Evolutionary conservation across 2,113 vertebrate genomes (phyloP).

Genomic region (Xiphias gladius): DNA sequence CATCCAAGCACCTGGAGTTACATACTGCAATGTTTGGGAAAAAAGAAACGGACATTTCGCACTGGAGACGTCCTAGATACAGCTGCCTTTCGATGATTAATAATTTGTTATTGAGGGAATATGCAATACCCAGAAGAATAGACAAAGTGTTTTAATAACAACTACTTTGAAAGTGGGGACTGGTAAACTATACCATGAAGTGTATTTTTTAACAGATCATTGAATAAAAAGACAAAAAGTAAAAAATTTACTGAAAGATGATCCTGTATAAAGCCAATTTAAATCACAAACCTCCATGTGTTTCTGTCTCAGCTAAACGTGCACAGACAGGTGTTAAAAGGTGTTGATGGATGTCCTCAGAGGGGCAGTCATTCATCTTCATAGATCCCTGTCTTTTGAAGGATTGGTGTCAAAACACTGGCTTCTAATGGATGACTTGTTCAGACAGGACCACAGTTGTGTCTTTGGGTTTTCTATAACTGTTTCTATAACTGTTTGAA

Average conservation of each 20-base stretch:
- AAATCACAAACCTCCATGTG: slow-evolving; percentile 33
- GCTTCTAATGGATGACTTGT: slow-evolving; percentile 76
- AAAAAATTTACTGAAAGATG: slow-evolving; percentile 25
- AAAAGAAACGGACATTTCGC: not conserved
- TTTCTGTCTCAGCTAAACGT: slow-evolving; percentile 53
- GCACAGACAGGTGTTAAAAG: slow-evolving; percentile 77
- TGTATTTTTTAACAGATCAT: slow-evolving; percentile 1
- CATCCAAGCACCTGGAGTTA: slow-evolving; percentile 45
- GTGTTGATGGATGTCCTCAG: slow-evolving; percentile 80
- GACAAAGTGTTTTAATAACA: slow-evolving; percentile 11
- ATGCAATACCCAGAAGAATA: slow-evolving; percentile 41
- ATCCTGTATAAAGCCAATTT: slow-evolving; percentile 24
- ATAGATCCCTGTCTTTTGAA: slow-evolving; percentile 76
- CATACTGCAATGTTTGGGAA: not conserved
- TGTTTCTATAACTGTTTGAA: no score
- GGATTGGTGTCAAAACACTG: slow-evolving; percentile 77
- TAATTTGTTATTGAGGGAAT: slow-evolving; percentile 59
- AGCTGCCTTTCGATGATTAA: slow-evolving; percentile 60
- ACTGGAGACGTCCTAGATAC: slow-evolving; percentile 60
- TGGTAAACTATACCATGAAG: not conserved
- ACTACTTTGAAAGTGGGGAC: slow-evolving; percentile 1
- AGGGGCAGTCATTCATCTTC: slow-evolving; percentile 73
- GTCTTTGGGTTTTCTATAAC: slow-evolving; percentile 48
- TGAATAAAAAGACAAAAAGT: not conserved
- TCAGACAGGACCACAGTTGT: slow-evolving; percentile 70